A percentile compares a stretch with the other conserved stretches of the same genome.
These are phyloP conservation scores for Nothoprocta perdicaria DNA, from an alignment of 2,113 vertebrate genomes.

Conservation along the genomic window DNA sequence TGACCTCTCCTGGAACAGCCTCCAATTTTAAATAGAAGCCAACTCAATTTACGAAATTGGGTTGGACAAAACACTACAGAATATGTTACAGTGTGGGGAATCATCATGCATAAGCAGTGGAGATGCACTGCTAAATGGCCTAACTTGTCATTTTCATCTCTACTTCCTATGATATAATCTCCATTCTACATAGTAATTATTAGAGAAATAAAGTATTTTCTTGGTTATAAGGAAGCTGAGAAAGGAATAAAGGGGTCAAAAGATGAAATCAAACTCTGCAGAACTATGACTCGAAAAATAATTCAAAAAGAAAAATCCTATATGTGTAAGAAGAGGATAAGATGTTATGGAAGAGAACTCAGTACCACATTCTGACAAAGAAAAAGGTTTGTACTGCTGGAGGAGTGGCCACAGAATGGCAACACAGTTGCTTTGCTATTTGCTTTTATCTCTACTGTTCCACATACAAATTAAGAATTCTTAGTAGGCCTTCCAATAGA, in stretches of 20 bases:
- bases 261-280: constrained; percentile 45
- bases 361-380: background rate
- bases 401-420: background rate
- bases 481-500: constrained; percentile 71
- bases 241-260: constrained; percentile 6
- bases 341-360: background rate
- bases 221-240: constrained; percentile 34
- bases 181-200: constrained; percentile 44
- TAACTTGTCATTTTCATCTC: constrained; percentile 49
- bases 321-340: background rate
- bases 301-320: constrained; percentile 21
- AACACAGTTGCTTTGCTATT: constrained; percentile 45
- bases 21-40: constrained; percentile 59
- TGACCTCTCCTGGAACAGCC: constrained; percentile 28
- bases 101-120: constrained; percentile 6
- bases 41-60: constrained; percentile 61
- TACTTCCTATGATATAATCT: constrained; percentile 57
- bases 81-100: constrained; percentile 19
- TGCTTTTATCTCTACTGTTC: constrained; percentile 78
- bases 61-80: constrained; percentile 57
- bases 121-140: constrained; percentile 47
- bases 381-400: background rate
- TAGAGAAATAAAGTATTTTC: constrained; percentile 51
- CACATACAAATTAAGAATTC: constrained; percentile 77
- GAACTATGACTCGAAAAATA: constrained; percentile 26